Evolutionary conservation across 37 sponge, comb jelly and placozoan genomes (phyloP), one percentile per base, ranked within the genome.

Genomic region (Haliclona indistincta): DNA sequence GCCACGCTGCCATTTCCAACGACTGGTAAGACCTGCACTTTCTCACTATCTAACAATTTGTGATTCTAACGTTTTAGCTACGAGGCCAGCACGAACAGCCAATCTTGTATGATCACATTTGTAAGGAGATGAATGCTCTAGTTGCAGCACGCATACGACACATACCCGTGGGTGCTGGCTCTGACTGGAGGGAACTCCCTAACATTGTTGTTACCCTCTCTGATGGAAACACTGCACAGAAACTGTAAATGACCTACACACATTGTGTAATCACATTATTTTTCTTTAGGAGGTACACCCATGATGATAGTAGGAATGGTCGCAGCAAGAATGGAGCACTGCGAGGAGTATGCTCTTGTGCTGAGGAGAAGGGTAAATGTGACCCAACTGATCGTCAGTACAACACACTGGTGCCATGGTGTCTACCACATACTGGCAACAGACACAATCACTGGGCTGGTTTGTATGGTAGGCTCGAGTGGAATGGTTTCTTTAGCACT

Each of bases 111-210:
- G 96, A 96, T 54, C 96, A 96, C 79, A 85, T 96, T 33, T 96
- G 96, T 63, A 96, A 96, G 67, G 96, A 96, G 82, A 96, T 96
- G 96, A 86, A 85, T 56, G 81, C 93, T n/a, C 78, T 96, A 61
- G 93, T 89, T 34, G 93, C 89, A 22, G 84, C 80, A 11, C 68
- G 96, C 3, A 96, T 92, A 87, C 29, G 87, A 40, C 72, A 89
- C 81, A 96, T 96, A 36, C 96, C 96, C 0, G 65, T 85, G 4
- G 55, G 47, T 6, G 93, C 96, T 29, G 96, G 96, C 32, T 86
- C 93, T 52, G 96, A 96, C 64, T 96, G 96, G 96, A 82, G 96
- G 70, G 92, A 96, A 64, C 84, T 96, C 6, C 96, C 96, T n/a
- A 96, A 96, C 70, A 76, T 76, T 10, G 66, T 54, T 37, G 76